phyloP scores from a whole-genome alignment of 2,113 vertebrate species.

The Hippolais icterina region DNA sequence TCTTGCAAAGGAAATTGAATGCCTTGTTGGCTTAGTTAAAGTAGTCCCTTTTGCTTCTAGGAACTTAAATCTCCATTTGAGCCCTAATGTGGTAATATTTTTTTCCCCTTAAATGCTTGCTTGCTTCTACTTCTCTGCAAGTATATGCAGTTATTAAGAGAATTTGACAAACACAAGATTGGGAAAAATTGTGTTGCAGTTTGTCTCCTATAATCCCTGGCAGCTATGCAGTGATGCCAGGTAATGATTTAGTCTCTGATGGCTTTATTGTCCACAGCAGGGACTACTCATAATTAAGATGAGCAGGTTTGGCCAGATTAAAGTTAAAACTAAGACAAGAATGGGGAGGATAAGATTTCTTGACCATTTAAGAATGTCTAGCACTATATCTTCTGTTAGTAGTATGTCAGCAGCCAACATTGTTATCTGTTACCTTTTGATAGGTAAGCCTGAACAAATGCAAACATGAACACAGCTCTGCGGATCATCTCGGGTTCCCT shows the following conservation, averaged over 20 bases:
- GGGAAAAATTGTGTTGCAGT: background rate
- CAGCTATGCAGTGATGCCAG: background rate
- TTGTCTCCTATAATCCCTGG: background rate
- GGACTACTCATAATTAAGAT: background rate
- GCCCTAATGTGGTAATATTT: background rate
- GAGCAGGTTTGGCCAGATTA: background rate
- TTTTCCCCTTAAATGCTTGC: background rate
- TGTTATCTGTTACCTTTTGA: constrained; percentile 53
- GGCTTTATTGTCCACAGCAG: background rate
- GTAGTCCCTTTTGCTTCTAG: background rate
- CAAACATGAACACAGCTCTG: constrained; percentile 10
- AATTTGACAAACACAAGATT: background rate
- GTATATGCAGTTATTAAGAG: background rate
- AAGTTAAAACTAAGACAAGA: background rate
- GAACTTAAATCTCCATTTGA: background rate
- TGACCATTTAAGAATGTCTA: background rate
- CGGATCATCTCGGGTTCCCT: constrained; percentile 30
- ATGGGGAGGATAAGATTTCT: background rate
- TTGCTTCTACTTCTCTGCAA: background rate
- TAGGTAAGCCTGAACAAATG: constrained; percentile 43
- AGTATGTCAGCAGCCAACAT: background rate
- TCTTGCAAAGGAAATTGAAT: background rate
- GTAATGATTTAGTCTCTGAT: background rate
- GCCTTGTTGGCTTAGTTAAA: background rate
- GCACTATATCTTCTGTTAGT: background rate